These are phyloP conservation scores for Mandrillus leucophaeus DNA, from an alignment of 2,113 vertebrate species.

Conservation along the genomic window DNA sequence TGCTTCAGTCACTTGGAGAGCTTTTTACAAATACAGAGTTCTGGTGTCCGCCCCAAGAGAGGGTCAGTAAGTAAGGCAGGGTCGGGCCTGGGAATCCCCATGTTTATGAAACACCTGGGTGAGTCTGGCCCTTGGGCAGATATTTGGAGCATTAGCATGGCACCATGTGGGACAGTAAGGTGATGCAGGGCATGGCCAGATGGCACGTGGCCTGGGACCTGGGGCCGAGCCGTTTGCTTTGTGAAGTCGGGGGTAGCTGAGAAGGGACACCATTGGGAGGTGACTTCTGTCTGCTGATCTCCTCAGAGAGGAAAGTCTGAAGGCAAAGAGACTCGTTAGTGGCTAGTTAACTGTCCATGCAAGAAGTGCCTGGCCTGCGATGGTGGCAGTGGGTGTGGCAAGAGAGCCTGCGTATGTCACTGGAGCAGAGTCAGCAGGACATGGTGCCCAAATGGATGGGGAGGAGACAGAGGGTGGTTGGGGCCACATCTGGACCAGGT, in stretches of 20 bases:
- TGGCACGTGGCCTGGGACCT: rapidly evolving
- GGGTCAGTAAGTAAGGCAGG: neutral
- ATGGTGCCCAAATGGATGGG: neutral
- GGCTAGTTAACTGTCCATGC: no score
- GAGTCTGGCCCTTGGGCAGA: neutral
- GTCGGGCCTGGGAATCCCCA: neutral
- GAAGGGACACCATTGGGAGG: neutral
- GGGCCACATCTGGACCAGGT: neutral
- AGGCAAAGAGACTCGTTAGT: neutral
- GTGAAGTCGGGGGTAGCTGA: neutral
- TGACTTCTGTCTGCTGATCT: neutral
- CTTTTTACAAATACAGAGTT: neutral
- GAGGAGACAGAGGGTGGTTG: neutral
- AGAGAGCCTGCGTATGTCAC: neutral
- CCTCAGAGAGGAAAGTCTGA: neutral
- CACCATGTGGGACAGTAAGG: neutral
- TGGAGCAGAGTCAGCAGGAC: neutral
- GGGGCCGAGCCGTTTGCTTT: neutral
- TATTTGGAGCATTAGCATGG: neutral
- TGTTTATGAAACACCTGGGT: neutral
- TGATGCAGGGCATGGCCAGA: neutral
- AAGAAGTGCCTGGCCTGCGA: neutral
- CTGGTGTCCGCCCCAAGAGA: neutral
- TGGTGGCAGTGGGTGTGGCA: neutral
- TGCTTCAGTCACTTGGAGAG: neutral